Evolutionary conservation across 1,140 invertebrate species (phyloP).

Genomic region (Phortica variegata): DNA sequence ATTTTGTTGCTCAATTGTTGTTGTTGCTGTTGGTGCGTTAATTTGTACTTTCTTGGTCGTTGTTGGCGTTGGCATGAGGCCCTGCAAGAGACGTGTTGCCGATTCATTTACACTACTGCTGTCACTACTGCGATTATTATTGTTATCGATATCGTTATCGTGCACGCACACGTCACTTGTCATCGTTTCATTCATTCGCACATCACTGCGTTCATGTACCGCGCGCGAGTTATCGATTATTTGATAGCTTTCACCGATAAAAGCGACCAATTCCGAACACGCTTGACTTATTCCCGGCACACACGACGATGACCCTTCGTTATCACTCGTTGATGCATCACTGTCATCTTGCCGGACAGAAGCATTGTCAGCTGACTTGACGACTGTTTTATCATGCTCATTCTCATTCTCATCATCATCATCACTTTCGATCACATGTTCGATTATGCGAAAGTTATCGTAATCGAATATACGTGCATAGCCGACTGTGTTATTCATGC

Average conservation of each 20-base stretch:
- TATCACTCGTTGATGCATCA: not conserved
- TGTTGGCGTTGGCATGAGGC: not conserved
- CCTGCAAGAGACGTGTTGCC: not conserved
- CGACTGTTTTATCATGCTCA: no score
- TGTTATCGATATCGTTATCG: slow-evolving; percentile 33
- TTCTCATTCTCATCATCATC: slow-evolving; percentile 22
- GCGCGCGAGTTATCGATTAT: slow-evolving; percentile 30
- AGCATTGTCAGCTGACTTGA: not conserved
- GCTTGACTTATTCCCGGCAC: slow-evolving; percentile 17
- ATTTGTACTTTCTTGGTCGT: slow-evolving; percentile 17
- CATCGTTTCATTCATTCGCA: not conserved
- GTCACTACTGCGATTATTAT: slow-evolving; percentile 27
- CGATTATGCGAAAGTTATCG: slow-evolving; percentile 48
- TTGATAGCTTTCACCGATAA: slow-evolving; percentile 47
- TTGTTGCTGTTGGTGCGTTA: no score
- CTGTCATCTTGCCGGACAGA: not conserved
- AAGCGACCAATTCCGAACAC: slow-evolving; percentile 40
- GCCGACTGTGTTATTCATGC: slow-evolving; percentile 17
- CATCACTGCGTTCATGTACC: not conserved
- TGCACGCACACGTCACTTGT: slow-evolving; percentile 7
- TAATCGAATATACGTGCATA: slow-evolving; percentile 49
- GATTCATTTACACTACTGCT: not conserved
- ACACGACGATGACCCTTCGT: not conserved
- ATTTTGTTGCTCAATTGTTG: not conserved
- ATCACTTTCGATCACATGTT: slow-evolving; percentile 50